phyloP scores from a whole-genome alignment of 2,113 vertebrate genomes.

The Clupea harengus region DNA sequence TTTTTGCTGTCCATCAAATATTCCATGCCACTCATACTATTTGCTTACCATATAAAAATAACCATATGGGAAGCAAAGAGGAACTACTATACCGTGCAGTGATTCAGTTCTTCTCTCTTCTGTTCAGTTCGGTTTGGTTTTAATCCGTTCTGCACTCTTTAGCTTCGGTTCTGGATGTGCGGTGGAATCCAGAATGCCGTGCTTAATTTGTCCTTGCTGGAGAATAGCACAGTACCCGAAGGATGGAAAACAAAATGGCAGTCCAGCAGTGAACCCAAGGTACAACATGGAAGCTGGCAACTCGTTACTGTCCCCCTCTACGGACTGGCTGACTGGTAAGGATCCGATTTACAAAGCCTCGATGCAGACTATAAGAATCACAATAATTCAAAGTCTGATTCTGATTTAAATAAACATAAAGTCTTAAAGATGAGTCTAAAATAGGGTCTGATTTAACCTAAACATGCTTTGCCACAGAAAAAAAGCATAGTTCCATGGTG shows the following conservation, averaged over 20 bases:
- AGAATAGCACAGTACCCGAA: slow-evolving; percentile 87
- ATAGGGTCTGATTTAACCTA: no score
- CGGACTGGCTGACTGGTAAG: slow-evolving; percentile 86
- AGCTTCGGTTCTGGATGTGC: slow-evolving; percentile 90
- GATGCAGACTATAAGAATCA: background rate
- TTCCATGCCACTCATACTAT: no score
- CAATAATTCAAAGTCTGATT: background rate
- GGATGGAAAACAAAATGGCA: slow-evolving; percentile 79
- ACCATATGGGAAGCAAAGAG: no score
- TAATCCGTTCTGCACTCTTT: slow-evolving; percentile 34
- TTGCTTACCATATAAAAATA: no score
- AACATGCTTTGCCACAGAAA: no score
- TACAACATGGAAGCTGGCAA: slow-evolving; percentile 79
- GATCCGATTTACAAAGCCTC: background rate
- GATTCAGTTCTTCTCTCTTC: background rate
- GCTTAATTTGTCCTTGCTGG: slow-evolving; percentile 80
- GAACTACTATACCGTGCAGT: background rate
- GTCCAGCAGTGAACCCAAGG: slow-evolving; percentile 65
- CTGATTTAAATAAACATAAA: no score
- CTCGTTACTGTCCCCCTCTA: slow-evolving; percentile 77
- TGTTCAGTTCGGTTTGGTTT: background rate
- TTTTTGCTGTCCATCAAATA: no score
- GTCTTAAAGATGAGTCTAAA: no score
- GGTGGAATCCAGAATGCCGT: slow-evolving; percentile 75
- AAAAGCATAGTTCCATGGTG: no score